Percentiles rank a stretch among this genome's conserved stretches.
These are phyloP conservation scores for Hylyphantes graminicola DNA, from an alignment of 1,140 invertebrate genomes.

Conservation along the genomic window DNA sequence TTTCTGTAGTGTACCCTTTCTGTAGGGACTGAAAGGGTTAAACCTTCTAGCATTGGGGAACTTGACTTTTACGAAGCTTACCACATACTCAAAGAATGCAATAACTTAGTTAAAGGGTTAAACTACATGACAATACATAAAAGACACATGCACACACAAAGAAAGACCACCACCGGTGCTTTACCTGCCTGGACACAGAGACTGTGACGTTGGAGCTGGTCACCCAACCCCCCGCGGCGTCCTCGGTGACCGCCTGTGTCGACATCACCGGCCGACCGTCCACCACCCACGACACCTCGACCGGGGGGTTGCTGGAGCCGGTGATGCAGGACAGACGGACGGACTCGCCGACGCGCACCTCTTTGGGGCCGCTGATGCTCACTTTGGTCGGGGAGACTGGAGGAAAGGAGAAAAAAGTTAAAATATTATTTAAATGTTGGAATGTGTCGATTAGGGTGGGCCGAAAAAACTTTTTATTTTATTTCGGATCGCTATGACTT, in stretches of 20 bases:
- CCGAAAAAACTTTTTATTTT: too few species aligned
- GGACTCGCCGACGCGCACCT: constrained; percentile 84
- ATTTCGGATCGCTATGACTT: too few species aligned
- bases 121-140: too few species aligned
- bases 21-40: too few species aligned
- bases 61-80: too few species aligned
- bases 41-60: too few species aligned
- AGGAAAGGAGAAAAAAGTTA: constrained; percentile 55
- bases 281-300: constrained; percentile 85
- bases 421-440: too few species aligned
- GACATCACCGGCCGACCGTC: constrained; percentile 69
- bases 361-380: constrained; percentile 84
- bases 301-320: constrained; percentile 89
- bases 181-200: constrained; percentile 71
- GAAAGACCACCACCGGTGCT: constrained; percentile 40
- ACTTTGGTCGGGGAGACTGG: constrained; percentile 89
- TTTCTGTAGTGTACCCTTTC: too few species aligned
- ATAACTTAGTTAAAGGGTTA: too few species aligned
- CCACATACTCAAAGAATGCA: too few species aligned
- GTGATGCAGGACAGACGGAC: constrained; percentile 87
- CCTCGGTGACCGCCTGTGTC: constrained; percentile 66
- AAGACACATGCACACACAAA: too few species aligned
- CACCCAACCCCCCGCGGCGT: constrained; percentile 81
- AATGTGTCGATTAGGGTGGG: too few species aligned
- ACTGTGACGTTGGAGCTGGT: constrained; percentile 89